Evolutionary conservation across 1,140 invertebrate genomes (phyloP), one percentile per base, ranked within the genome.

Genomic region (Drosophila willistoni): DNA sequence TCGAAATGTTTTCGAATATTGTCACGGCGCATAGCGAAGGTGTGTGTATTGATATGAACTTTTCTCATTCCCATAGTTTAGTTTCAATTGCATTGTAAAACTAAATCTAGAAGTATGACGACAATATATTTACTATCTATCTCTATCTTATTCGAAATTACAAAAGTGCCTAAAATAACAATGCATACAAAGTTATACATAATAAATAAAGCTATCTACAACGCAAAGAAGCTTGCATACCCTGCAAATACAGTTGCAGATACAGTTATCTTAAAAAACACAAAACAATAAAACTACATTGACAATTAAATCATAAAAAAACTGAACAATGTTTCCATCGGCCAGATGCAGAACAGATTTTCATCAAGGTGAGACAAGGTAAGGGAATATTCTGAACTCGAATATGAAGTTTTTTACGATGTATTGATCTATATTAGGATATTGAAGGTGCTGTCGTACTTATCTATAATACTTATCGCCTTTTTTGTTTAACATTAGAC

Each of bases 151-250:
- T 42, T 68, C 42, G 29, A 64, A 70, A 73, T 72, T 79, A 76
- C 73, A 64, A 73, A 81, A 81, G 79, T 81, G 79, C 79, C 79
- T 80, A 80, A 64, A 73, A 60, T 63, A 69, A 67, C 56, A 59
- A 59, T 59, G 56, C 56, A 70, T 44, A 44, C 29, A 73, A 79
- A 70, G 51, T 59, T 51, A 51, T 51, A 51, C 44, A 51, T 63
- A 54, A 65, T 73, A 39, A 29, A 59, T 51, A 39, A 36, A 59
- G 56, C 56, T 59, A 34, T 59, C 44, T 51, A 51, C 44, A 10
- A 51, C 44, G 56, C 56, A 14, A 33, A 59, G 56, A 59, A 19
- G 56, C 56, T 59, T 59, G 55, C 55, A 57, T 57, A 39, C 56
- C 56, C 56, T 59, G 44, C 44, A 22, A 9, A 22, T 51, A 19